phyloP scores from a whole-genome alignment of 2,797 vertebrate genomes.

The Spinus pinus region DNA sequence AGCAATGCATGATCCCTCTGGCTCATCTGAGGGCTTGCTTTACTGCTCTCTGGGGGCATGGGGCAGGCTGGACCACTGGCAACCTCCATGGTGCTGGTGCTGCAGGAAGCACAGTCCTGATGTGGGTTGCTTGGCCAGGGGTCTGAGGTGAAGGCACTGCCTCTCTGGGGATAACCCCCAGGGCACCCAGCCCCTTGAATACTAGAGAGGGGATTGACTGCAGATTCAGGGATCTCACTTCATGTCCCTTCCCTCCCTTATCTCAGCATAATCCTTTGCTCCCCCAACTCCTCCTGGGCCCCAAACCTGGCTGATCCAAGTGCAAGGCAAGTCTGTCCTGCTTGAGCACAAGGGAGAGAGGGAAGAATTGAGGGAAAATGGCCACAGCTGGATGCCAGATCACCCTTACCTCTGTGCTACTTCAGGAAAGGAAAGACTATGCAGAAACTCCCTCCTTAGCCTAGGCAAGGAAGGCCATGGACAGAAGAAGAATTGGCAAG shows the following conservation, averaged over 20 bases:
- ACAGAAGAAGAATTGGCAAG: background rate
- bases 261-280: background rate
- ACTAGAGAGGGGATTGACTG: background rate
- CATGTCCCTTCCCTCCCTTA: background rate
- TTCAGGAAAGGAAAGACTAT: background rate
- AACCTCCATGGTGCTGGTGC: rapidly evolving
- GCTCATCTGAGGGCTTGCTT: background rate
- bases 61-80: background rate
- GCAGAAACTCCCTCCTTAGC: background rate
- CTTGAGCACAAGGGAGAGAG: background rate
- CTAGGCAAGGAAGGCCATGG: background rate
- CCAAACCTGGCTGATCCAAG: background rate
- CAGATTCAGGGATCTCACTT: background rate
- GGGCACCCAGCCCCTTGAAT: background rate
- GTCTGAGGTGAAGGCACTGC: background rate
- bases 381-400: background rate
- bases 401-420: background rate
- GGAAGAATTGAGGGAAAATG: background rate
- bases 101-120: background rate
- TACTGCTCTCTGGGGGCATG: rapidly evolving
- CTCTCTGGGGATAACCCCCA: rapidly evolving
- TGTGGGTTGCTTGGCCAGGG: rapidly evolving
- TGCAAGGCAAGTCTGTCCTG: background rate
- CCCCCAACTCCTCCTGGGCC: background rate
- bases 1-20: rapidly evolving